phyloP scores from a whole-genome alignment of 2,797 vertebrate genomes.

The Cirrhinus mrigala region DNA sequence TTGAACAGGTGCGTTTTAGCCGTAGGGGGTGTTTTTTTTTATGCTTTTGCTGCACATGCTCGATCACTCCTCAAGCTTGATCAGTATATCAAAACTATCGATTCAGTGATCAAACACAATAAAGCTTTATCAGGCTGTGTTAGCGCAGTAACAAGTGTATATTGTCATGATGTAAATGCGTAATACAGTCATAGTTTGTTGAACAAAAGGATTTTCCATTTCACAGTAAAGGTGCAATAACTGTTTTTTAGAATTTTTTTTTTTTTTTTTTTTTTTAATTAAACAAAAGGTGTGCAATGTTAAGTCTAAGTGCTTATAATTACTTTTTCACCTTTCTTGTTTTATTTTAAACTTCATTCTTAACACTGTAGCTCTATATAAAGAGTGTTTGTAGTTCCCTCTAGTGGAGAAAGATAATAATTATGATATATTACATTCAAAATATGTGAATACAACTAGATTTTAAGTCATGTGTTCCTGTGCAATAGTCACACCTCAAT shows the following conservation, averaged over 20 bases:
- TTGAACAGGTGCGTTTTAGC: conserved; percentile 77
- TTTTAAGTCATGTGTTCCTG: background rate
- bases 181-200: too few relatives aligned
- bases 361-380: background rate
- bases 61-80: conserved; percentile 52
- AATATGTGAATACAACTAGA: background rate
- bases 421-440: background rate
- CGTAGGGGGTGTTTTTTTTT: conserved; percentile 37
- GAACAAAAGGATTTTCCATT: conserved; percentile 1
- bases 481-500: background rate
- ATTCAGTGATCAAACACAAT: conserved; percentile 11
- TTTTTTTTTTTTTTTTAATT: background rate
- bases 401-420: conserved; percentile 19
- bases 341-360: background rate
- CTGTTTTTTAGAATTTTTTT: background rate
- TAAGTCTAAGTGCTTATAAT: background rate
- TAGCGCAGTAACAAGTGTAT: background rate
- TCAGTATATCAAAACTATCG: conserved; percentile 29
- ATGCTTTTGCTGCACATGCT: conserved; percentile 46
- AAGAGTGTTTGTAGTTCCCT: conserved; percentile 18
- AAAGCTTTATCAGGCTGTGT: conserved; percentile 8
- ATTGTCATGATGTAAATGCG: background rate
- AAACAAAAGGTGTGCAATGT: background rate
- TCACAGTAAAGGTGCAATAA: background rate
- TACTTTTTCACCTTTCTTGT: background rate